phyloP scores from a whole-genome alignment of 2,888 invertebrate genomes.

The Agrilus cyanescens region DNA sequence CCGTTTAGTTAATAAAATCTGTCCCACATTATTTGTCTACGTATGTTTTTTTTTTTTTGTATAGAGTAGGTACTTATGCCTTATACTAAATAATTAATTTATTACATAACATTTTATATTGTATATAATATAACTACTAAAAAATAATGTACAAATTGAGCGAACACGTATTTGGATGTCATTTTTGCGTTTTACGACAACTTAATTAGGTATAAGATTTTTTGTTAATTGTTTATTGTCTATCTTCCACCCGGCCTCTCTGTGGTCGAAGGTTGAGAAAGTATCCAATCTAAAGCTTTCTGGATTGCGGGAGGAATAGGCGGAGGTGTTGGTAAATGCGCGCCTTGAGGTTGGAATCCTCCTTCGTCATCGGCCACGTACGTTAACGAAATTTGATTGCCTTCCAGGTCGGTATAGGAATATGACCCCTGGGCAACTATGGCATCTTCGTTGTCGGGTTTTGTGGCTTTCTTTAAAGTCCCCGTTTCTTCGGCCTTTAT shows the following conservation, averaged over 20 bases:
- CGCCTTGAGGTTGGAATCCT: constrained; percentile 48
- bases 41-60: no score
- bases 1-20: no score
- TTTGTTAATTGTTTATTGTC: no score
- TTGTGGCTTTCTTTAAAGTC: constrained; percentile 58
- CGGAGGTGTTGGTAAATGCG: constrained; percentile 65
- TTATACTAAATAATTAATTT: no score
- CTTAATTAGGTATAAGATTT: no score
- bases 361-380: constrained; percentile 63
- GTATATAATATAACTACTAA: no score
- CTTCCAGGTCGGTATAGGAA: constrained; percentile 59
- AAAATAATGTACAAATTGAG: no score
- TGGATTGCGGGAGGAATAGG: constrained; percentile 64
- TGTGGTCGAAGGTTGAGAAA: constrained; percentile 47
- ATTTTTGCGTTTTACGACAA: no score
- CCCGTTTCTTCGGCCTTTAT: constrained; percentile 72
- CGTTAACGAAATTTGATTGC: constrained; percentile 53
- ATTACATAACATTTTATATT: no score
- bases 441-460: constrained; percentile 54
- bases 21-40: no score
- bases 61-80: no score
- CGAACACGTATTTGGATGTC: no score
- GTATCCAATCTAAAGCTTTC: constrained; percentile 59
- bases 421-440: constrained; percentile 55
- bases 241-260: constrained; percentile 22